Conservation (phyloP, 2,797 vertebrate genomes). For the Phoxinus dragarum region DNA sequence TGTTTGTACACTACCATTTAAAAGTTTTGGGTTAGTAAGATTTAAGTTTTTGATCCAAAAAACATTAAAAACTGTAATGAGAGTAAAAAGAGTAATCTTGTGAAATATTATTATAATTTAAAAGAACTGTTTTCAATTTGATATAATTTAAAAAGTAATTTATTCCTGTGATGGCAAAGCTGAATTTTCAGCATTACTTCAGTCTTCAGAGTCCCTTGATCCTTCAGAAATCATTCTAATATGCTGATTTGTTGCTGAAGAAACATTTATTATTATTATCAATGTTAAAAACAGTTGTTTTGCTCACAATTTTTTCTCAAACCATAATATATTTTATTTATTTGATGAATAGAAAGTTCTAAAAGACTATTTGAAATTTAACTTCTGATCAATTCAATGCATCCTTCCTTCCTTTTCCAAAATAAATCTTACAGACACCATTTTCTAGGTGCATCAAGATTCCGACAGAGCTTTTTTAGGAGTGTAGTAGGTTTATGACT, state of each 20-base stretch:
- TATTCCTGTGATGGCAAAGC: too few species aligned
- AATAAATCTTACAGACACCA: not conserved
- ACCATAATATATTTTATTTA: not conserved
- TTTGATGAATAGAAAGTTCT: not conserved
- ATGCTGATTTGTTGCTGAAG: not conserved
- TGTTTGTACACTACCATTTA: too few species aligned
- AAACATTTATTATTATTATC: slow-evolving; percentile 7
- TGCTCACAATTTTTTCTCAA: not conserved
- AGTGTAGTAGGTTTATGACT: not conserved
- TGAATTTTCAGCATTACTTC: not conserved
- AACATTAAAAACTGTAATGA: too few species aligned
- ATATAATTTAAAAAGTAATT: too few species aligned
- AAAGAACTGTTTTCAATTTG: too few species aligned
- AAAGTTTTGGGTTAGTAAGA: too few species aligned
- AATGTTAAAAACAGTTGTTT: not conserved
- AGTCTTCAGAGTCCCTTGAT: not conserved
- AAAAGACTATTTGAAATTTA: not conserved
- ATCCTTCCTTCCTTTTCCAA: not conserved
- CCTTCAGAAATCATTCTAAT: not conserved
- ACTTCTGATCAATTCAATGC: not conserved
- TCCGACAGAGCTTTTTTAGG: not conserved
- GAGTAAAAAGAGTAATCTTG: too few species aligned
- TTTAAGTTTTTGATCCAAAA: too few species aligned
- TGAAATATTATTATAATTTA: too few species aligned
- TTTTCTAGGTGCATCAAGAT: not conserved